Percentiles rank a stretch among this genome's conserved stretches.
These are phyloP conservation scores for Leptinotarsa peninsularis DNA, from an alignment of 2,888 invertebrate genomes.

Conservation along the genomic window DNA sequence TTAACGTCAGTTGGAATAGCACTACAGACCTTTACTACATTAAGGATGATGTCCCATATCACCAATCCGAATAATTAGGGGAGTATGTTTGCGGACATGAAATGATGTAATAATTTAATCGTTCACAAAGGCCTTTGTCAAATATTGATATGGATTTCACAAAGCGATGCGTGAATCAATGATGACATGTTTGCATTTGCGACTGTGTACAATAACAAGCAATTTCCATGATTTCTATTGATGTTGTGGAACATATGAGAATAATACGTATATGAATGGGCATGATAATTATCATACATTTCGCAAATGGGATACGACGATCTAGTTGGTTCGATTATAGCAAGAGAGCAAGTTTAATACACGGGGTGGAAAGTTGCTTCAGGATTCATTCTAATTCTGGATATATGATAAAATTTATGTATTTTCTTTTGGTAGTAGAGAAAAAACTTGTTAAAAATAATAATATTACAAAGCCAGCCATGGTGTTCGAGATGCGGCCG, in stretches of 20 bases:
- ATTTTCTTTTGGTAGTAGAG: no score
- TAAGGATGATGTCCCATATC: neutral
- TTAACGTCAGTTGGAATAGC: no score
- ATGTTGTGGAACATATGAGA: constrained; percentile 49
- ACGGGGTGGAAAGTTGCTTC: neutral
- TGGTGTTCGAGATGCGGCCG: no score
- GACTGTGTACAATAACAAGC: constrained; percentile 62
- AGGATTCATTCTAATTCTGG: no score
- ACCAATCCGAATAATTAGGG: constrained; percentile 57
- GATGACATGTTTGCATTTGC: constrained; percentile 55
- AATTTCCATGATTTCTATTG: constrained; percentile 64
- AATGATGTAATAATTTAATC: constrained; percentile 53
- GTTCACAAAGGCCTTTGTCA: constrained; percentile 60
- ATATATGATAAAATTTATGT: no score
- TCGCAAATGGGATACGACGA: constrained; percentile 21
- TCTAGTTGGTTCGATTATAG: neutral
- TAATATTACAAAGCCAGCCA: no score
- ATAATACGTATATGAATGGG: constrained; percentile 21
- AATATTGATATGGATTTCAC: constrained; percentile 57
- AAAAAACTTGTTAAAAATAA: no score
- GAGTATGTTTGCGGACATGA: constrained; percentile 54
- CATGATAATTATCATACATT: constrained; percentile 36
- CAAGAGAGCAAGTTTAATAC: neutral
- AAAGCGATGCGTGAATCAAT: constrained; percentile 48
- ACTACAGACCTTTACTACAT: no score